phyloP scores from a whole-genome alignment of 2,888 invertebrate species.

The Eugnorisma glareosa region DNA sequence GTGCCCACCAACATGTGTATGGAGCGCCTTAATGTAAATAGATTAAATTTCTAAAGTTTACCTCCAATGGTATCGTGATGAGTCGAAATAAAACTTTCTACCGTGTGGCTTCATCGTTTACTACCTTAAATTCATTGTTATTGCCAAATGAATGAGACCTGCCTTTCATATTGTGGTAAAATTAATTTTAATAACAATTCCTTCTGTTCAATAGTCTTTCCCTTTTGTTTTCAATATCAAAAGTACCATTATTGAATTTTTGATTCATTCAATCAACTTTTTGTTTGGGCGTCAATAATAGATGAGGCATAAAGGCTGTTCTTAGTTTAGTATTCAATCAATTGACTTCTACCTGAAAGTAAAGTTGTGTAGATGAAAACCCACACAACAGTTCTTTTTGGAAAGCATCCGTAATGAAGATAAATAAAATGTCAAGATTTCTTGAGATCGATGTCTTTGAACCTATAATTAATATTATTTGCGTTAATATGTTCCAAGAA shows the following conservation, averaged over 20 bases:
- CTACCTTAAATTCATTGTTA: constrained; percentile 48
- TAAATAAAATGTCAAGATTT: background rate
- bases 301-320: constrained; percentile 25
- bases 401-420: background rate
- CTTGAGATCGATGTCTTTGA: background rate
- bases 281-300: constrained; percentile 60
- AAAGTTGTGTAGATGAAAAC: background rate
- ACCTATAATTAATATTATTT: background rate
- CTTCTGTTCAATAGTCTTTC: constrained; percentile 3
- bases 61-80: constrained; percentile 41
- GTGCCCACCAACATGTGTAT: background rate
- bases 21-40: background rate
- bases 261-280: constrained; percentile 50
- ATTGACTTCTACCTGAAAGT: constrained; percentile 26
- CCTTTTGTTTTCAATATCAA: constrained; percentile 52
- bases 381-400: background rate
- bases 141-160: constrained; percentile 28
- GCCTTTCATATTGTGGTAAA: constrained; percentile 25
- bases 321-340: constrained; percentile 17
- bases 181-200: constrained; percentile 44
- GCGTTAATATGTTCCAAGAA: background rate
- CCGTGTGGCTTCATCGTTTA: constrained; percentile 46
- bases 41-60: constrained; percentile 1
- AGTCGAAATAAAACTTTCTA: constrained; percentile 35
- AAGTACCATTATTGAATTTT: constrained; percentile 51